Conservation (phyloP, 2,113 vertebrate genomes). For the Raja brachyura region DNA sequence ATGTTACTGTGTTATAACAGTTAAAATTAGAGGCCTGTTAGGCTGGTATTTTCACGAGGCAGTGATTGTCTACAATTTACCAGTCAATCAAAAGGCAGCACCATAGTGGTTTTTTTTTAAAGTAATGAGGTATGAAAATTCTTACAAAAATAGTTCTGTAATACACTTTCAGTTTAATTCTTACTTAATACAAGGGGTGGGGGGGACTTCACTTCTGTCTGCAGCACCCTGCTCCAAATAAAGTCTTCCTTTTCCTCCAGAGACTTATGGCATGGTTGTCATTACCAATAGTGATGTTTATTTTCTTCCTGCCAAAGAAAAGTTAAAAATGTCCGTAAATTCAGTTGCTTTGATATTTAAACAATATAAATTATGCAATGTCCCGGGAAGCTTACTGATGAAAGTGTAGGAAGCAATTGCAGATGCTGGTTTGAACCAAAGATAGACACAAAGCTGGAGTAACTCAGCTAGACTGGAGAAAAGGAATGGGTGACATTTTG, state of each 20-base stretch:
- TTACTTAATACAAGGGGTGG: not conserved
- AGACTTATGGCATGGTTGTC: too few species aligned
- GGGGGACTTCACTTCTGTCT: not conserved
- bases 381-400: too few species aligned
- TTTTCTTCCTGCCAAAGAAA: conserved; percentile 24
- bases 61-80: not conserved
- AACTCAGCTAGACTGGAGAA: too few species aligned
- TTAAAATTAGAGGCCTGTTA: not conserved
- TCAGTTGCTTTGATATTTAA: too few species aligned
- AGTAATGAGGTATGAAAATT: conserved; percentile 27
- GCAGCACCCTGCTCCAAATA: conserved; percentile 10
- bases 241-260: not conserved
- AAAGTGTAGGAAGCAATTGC: too few species aligned
- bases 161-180: conserved; percentile 22
- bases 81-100: not conserved
- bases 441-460: too few species aligned
- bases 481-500: too few species aligned
- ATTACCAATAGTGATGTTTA: conserved; percentile 3
- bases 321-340: not conserved
- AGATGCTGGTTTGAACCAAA: too few species aligned
- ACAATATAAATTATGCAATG: too few species aligned
- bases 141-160: not conserved
- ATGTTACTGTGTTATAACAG: not conserved
- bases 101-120: not conserved
- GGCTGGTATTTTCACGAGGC: not conserved